phyloP scores from a whole-genome alignment of 92 coral and sea anemone genomes.

The Bergia puertoricense region DNA sequence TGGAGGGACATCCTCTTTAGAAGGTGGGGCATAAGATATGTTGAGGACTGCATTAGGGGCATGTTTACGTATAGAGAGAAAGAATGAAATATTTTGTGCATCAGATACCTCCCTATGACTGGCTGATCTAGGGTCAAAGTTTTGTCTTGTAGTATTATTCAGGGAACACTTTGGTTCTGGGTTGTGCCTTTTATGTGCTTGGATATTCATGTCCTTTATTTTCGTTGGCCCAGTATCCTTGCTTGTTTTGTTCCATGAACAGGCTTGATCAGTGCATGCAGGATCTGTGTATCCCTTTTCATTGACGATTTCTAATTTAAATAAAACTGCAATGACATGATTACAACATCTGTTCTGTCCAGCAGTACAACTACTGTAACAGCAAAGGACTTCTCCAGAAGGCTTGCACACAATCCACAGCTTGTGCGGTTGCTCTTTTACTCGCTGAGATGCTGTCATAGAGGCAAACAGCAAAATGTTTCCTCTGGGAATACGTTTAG shows the following conservation, averaged over 20 bases:
- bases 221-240: conserved; percentile 45
- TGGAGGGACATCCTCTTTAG: conserved; percentile 23
- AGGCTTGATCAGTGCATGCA: conserved; percentile 53
- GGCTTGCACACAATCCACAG: too few species aligned
- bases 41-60: conserved; percentile 54
- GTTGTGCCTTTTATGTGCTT: conserved; percentile 46
- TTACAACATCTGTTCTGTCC: too few species aligned
- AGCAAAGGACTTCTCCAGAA: too few species aligned
- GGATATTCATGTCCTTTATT: conserved; percentile 51
- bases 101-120: not conserved
- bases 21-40: conserved; percentile 40
- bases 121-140: conserved; percentile 55
- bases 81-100: conserved; percentile 30
- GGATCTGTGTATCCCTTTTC: conserved; percentile 55
- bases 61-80: conserved; percentile 33
- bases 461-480: too few species aligned
- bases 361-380: too few species aligned
- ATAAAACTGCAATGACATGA: conserved; percentile 54
- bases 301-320: conserved; percentile 56
- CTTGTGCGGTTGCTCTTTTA: too few species aligned
- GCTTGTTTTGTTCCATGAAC: conserved; percentile 49
- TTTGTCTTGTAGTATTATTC: conserved; percentile 36
- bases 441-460: too few species aligned
- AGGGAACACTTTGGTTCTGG: conserved; percentile 40
- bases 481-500: too few species aligned